Conservation (phyloP, 2,797 vertebrate species). For the Glyptemys insculpta region DNA sequence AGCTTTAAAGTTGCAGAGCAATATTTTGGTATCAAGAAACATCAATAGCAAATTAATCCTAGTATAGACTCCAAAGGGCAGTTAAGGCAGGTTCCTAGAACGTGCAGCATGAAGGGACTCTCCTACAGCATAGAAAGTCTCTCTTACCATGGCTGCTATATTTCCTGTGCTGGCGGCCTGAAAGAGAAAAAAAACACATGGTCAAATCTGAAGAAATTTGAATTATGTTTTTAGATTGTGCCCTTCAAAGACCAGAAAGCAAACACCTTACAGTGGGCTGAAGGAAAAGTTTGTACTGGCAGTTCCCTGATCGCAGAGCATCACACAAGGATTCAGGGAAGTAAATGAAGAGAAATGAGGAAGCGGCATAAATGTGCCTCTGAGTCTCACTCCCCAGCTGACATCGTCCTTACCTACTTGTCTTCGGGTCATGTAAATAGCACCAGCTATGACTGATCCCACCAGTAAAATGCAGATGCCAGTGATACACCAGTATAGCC, state of each 20-base stretch:
- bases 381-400: neutral
- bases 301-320: conserved; percentile 2
- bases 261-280: neutral
- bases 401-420: conserved; percentile 70
- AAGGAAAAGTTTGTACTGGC: neutral
- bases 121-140: neutral
- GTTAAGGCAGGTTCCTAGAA: neutral
- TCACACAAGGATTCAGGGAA: conserved; percentile 17
- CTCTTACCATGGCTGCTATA: conserved; percentile 58
- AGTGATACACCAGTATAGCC: conserved; percentile 75
- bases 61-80: neutral
- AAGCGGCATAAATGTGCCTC: rapidly evolving
- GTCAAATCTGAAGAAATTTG: neutral
- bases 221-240: neutral
- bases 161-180: conserved; percentile 56
- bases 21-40: neutral
- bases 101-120: rapidly evolving
- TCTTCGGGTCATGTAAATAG: conserved; percentile 76
- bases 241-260: neutral
- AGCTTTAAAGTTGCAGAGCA: neutral
- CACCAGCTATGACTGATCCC: conserved; percentile 72
- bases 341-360: neutral
- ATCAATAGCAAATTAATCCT: neutral
- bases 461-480: conserved; percentile 77
- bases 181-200: conserved; percentile 10